Conservation (phyloP, 2,113 vertebrate species). For the Rhombomys opimus region DNA sequence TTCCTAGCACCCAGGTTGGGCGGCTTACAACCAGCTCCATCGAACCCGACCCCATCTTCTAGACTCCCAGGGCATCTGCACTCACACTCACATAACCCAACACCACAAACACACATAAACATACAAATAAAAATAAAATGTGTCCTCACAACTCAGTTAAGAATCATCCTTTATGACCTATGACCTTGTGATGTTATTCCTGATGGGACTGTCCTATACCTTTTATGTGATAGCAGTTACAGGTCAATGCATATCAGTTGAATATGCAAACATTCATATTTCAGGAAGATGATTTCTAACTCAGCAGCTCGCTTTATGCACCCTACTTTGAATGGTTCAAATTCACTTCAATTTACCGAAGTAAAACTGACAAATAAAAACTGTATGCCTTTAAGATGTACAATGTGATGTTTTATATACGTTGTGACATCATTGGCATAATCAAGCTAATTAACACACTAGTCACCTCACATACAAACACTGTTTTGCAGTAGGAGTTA, state of each 20-base stretch:
- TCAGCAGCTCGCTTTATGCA: neutral
- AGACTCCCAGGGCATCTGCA: neutral
- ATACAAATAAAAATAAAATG: neutral
- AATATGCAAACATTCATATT: neutral
- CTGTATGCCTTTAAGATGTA: neutral
- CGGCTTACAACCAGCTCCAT: neutral
- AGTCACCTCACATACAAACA: neutral
- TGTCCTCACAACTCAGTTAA: neutral
- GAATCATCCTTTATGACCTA: constrained; percentile 12
- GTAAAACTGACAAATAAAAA: neutral
- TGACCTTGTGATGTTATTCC: neutral
- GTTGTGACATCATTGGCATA: neutral
- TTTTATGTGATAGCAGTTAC: neutral
- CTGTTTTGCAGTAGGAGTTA: neutral
- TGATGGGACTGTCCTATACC: neutral
- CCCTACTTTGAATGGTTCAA: neutral
- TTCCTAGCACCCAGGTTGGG: neutral
- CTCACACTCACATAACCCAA: neutral
- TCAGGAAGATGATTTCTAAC: neutral
- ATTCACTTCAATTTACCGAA: neutral
- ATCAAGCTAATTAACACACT: neutral
- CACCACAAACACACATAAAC: neutral
- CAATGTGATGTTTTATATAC: neutral
- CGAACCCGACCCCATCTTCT: neutral
- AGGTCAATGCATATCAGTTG: neutral